A percentile compares a stretch with the other conserved stretches of the same genome.
Conservation (phyloP, 2,797 vertebrate genomes). For the Pristis pectinata region DNA sequence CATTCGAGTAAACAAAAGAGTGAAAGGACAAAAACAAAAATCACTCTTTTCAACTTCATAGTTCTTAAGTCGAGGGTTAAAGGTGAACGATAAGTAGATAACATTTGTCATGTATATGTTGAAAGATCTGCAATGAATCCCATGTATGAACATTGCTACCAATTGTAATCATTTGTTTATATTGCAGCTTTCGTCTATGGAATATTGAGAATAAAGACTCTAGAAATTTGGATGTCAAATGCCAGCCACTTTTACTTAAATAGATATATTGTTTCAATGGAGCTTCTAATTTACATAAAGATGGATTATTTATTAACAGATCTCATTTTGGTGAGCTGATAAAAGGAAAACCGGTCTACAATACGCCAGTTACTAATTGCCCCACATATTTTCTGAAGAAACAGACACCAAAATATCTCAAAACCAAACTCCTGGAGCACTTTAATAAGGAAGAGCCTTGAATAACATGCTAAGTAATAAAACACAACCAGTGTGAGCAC, state of each 20-base stretch:
- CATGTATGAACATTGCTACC: too few relatives aligned
- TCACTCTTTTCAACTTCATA: neutral
- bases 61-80: conserved; percentile 47
- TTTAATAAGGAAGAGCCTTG: neutral
- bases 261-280: neutral
- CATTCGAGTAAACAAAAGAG: neutral
- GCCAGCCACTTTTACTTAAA: too few relatives aligned
- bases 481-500: conserved; percentile 1
- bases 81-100: conserved; percentile 53
- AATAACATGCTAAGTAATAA: neutral
- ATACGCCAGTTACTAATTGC: neutral
- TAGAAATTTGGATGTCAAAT: neutral
- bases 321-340: neutral
- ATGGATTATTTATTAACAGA: neutral
- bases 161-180: neutral
- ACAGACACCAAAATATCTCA: neutral
- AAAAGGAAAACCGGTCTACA: neutral
- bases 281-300: neutral
- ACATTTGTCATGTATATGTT: conserved; percentile 52
- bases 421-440: neutral
- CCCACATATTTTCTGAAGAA: neutral
- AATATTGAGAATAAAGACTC: neutral
- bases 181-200: conserved; percentile 17
- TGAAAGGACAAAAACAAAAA: conserved; percentile 35
- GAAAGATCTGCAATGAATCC: conserved; percentile 49